These are phyloP conservation scores for Sylvia atricapilla DNA, from an alignment of 2,113 vertebrate genomes.

Conservation along the genomic window DNA sequence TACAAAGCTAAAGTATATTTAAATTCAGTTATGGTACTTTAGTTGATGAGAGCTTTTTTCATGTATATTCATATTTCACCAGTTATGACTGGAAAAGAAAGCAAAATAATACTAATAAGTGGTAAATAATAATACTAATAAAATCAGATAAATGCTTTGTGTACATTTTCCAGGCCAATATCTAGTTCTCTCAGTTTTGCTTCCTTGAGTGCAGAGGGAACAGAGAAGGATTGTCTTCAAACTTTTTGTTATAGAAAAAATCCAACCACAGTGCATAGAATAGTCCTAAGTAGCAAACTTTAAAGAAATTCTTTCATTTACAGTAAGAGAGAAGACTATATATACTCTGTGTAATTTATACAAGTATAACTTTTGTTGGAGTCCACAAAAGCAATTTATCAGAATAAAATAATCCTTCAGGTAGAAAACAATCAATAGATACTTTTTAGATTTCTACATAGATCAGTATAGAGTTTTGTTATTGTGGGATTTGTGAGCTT, in stretches of 20 bases:
- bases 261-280: not conserved
- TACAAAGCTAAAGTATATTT: not conserved
- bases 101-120: not conserved
- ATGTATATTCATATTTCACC: not conserved
- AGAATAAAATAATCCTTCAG: not conserved
- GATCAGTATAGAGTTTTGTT: not conserved
- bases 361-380: not conserved
- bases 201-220: not conserved
- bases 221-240: not conserved
- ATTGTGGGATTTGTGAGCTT: not conserved
- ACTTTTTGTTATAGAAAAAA: not conserved
- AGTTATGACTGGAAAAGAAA: not conserved
- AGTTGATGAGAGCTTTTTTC: not conserved
- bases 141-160: not conserved
- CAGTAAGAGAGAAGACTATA: not conserved
- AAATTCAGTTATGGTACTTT: not conserved
- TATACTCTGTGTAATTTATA: not conserved
- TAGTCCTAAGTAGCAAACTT: not conserved
- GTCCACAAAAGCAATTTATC: not conserved
- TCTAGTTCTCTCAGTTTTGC: not conserved
- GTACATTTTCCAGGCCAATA: not conserved
- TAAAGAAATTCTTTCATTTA: not conserved
- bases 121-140: not conserved
- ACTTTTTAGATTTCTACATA: not conserved
- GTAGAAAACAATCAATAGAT: not conserved